Conservation (phyloP, 2,797 vertebrate species). For the Enteromius trimaculatus region DNA sequence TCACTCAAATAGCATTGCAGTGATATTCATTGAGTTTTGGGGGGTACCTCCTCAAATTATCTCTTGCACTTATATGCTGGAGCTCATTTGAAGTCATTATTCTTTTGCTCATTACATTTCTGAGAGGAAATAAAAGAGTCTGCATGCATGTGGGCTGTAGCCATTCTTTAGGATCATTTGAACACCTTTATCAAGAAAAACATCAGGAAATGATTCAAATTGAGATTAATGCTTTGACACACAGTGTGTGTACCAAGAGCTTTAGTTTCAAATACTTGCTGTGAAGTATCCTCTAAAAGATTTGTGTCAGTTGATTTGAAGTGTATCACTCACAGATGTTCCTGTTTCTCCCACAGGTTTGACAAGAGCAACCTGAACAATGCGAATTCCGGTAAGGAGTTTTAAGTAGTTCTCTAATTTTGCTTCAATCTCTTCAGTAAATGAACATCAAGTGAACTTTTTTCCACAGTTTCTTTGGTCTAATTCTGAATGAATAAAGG, state of each 20-base stretch:
- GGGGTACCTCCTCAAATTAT: not conserved
- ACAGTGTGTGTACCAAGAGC: not conserved
- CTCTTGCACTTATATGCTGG: not conserved
- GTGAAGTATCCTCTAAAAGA: not conserved
- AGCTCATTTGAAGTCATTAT: constrained; percentile 1
- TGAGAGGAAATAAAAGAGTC: not conserved
- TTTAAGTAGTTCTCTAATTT: constrained; percentile 4
- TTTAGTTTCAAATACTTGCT: not conserved
- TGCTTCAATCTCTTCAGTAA: not conserved
- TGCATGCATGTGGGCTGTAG: not conserved
- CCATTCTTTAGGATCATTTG: not conserved
- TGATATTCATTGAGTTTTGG: not conserved
- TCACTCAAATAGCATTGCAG: not conserved
- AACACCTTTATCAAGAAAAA: not conserved
- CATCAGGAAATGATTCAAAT: constrained; percentile 3
- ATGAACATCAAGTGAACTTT: not conserved
- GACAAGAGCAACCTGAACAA: constrained; percentile 55
- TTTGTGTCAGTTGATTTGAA: constrained; percentile 9
- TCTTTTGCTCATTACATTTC: not conserved
- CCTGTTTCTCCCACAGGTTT: constrained; percentile 52
- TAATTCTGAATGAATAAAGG: not conserved
- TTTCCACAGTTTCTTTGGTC: not conserved
- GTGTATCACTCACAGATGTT: constrained; percentile 11
- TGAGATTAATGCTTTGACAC: not conserved
- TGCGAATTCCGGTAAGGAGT: constrained; percentile 60